phyloP scores from a whole-genome alignment of 2,113 vertebrate genomes.

The Cololabis saira region DNA sequence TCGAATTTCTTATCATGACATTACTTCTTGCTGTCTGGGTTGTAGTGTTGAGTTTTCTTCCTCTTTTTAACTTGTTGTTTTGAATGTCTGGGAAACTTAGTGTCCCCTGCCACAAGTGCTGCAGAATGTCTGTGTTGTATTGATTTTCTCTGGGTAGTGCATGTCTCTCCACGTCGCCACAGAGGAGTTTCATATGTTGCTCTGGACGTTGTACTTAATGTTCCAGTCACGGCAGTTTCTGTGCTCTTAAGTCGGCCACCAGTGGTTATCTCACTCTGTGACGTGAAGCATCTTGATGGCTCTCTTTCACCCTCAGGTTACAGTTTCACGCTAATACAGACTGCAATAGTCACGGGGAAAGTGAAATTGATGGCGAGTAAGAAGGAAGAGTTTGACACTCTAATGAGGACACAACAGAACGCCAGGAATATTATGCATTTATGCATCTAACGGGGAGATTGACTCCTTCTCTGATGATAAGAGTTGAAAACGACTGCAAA shows the following conservation, averaged over 20 bases:
- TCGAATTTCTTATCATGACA: neutral
- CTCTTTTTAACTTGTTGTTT: constrained; percentile 4
- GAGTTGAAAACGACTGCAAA: no score
- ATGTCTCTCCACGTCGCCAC: constrained; percentile 18
- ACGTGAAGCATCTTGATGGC: constrained; percentile 56
- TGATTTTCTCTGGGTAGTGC: constrained; percentile 33
- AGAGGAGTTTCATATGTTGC: constrained; percentile 22
- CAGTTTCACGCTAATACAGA: constrained; percentile 16
- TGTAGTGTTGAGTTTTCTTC: neutral
- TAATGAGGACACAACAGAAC: no score
- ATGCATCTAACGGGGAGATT: no score
- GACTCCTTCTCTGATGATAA: no score
- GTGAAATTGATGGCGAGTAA: no score
- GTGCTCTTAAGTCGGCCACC: constrained; percentile 29
- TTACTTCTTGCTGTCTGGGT: constrained; percentile 8
- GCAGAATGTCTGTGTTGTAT: constrained; percentile 32
- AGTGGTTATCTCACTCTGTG: constrained; percentile 32
- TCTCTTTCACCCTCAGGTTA: constrained; percentile 31
- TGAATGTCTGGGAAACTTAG: constrained; percentile 4
- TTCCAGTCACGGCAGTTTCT: constrained; percentile 44
- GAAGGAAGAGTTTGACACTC: no score
- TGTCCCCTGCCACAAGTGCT: constrained; percentile 6
- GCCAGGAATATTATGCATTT: no score
- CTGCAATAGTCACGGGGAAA: no score
- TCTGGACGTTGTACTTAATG: constrained; percentile 24